Base-by-base conservation (phyloP, 2,797 vertebrate species). In the Anomalospiza imberbis region DNA sequence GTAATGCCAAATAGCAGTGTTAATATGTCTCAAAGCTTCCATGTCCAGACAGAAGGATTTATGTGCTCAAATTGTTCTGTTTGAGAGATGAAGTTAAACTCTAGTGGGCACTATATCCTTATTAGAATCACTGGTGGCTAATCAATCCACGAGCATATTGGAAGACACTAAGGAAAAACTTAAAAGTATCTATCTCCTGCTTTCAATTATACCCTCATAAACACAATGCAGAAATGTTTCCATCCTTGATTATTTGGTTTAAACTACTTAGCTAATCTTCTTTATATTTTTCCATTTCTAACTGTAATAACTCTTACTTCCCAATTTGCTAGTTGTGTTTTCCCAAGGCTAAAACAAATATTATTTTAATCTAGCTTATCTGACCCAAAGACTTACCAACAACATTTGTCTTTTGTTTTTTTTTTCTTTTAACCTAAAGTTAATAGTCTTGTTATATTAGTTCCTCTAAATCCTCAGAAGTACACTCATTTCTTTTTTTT, bases 231-330 rank as follows among this genome's bases (percentile, higher is more conserved):
- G 28, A 42, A 78, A 32, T 74, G 26, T 63, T 89, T 61, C 45
- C 20, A 48, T 62, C 61, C 54, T 75, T 65, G 26, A 44, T 65
- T 88, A 21, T 84, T 72, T 81, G 17, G 9, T 91, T 94, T 78
- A 47, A 92, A 86, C 50, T 75, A 44, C 44, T 86, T 90, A 75
- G 54, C 22, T 78, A 58, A 72, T 81, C 28, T 80, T 76, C 53
- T 68, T 91, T 88, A 21, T 81, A 75, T 78, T 93, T 93, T 61
- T 92, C 25, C 38, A 42, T 65, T 85, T 94, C 65, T 73, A 73
- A 45, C 17, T 91, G 36, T 78, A 87, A 73, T 89, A 91, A 75
- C 47, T 93, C 58, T 78, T 93, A 84, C 84, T 94, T 93, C 70
- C 73, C 62, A 55, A 6, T 81, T 86, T 88, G 31, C 62, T 92